Percentiles rank a stretch among this genome's conserved stretches.
These are phyloP conservation scores for Eilema griseolum DNA, from an alignment of 2,888 invertebrate species.

Conservation along the genomic window DNA sequence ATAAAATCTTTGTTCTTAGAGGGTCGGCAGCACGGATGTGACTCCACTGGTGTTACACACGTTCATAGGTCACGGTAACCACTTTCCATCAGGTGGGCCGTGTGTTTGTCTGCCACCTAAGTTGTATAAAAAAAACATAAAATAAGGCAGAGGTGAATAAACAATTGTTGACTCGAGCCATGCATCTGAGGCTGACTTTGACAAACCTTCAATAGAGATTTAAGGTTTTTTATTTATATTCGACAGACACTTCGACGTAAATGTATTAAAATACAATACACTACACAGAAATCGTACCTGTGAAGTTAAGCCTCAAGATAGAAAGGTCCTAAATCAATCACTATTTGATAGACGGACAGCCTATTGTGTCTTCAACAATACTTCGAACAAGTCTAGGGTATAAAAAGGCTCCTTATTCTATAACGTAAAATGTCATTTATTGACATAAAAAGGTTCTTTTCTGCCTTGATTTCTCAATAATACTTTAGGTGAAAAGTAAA, in stretches of 20 bases:
- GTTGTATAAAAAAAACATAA: no score
- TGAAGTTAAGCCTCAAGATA: not conserved
- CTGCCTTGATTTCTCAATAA: not conserved
- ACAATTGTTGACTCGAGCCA: no score
- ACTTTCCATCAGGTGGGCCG: no score
- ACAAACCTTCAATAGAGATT: not conserved
- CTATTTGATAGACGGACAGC: not conserved
- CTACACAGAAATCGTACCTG: not conserved
- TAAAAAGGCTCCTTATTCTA: not conserved
- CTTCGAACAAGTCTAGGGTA: not conserved
- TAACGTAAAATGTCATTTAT: not conserved
- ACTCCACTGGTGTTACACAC: no score
- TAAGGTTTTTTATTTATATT: no score
- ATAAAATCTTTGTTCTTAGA: no score
- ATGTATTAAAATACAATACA: not conserved
- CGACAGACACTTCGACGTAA: not conserved
- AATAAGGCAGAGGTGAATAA: no score
- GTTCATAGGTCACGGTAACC: no score
- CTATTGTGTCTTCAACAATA: conserved; percentile 1
- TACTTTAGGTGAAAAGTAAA: not conserved
- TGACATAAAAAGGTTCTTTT: not conserved
- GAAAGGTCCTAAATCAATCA: conserved; percentile 2
- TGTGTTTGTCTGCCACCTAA: no score
- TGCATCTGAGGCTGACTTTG: no score
- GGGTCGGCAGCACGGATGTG: no score